Conservation (phyloP, 2,113 vertebrate species). For the Varanus salvator region DNA sequence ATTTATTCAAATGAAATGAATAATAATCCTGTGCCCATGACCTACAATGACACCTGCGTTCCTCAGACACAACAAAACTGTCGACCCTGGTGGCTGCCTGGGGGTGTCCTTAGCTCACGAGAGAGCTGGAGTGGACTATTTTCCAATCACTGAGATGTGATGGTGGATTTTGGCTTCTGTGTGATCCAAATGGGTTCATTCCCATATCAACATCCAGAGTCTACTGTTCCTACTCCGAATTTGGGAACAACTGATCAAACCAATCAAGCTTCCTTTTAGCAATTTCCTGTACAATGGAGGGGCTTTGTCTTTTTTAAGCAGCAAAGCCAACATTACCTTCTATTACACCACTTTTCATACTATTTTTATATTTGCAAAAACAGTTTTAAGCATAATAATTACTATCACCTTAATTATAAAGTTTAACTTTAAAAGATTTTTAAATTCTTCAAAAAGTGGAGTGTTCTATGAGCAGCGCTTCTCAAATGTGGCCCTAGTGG, state of each 20-base stretch:
- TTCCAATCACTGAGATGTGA: constrained; percentile 60
- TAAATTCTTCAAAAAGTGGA: neutral
- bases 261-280: too few species aligned
- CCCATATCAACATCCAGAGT: constrained; percentile 36
- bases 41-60: constrained; percentile 77
- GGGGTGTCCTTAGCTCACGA: constrained; percentile 54
- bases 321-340: neutral
- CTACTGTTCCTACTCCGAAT: constrained; percentile 43
- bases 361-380: neutral
- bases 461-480: neutral
- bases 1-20: constrained; percentile 78
- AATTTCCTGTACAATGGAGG: neutral
- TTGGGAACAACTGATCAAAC: neutral
- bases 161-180: constrained; percentile 66
- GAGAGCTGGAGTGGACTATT: constrained; percentile 64
- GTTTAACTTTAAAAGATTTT: neutral
- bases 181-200: constrained; percentile 45
- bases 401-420: neutral
- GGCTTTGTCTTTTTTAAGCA: neutral
- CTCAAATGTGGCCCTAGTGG: neutral
- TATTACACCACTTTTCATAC: neutral
- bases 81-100: constrained; percentile 59
- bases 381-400: neutral
- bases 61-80: constrained; percentile 73
- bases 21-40: constrained; percentile 74